phyloP scores from a whole-genome alignment of 1,140 invertebrate species.

The Agrilus planipennis region DNA sequence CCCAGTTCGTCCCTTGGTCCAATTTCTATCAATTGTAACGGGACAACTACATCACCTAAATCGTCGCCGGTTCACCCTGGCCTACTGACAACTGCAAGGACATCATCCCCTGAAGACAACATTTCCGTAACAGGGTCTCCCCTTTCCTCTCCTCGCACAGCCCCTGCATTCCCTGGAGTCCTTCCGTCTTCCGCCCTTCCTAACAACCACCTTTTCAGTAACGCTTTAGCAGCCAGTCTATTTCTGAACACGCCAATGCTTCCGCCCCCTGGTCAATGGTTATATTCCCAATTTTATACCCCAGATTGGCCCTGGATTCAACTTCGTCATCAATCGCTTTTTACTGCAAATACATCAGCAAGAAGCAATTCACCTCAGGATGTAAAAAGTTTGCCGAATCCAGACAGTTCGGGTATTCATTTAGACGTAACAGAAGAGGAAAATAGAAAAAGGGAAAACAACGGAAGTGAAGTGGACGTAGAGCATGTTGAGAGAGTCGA shows the following conservation, averaged over 20 bases:
- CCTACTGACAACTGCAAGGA: conserved; percentile 36
- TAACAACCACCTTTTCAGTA: conserved; percentile 43
- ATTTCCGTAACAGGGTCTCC: conserved; percentile 55
- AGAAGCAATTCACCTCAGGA: conserved; percentile 26
- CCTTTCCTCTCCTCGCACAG: conserved; percentile 40
- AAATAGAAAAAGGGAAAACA: conserved; percentile 4
- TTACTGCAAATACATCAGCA: conserved; percentile 33
- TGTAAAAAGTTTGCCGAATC: conserved; percentile 28
- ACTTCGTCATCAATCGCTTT: conserved; percentile 35
- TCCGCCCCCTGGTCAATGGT: conserved; percentile 59
- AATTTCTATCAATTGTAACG: conserved; percentile 33
- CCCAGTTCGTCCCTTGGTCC: conserved; percentile 30
- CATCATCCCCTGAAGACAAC: conserved; percentile 42
- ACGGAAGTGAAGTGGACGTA: conserved; percentile 9
- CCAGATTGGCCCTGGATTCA: conserved; percentile 50
- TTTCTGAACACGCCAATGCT: conserved; percentile 57
- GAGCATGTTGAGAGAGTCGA: conserved; percentile 15
- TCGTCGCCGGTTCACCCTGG: conserved; percentile 33
- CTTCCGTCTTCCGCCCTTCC: conserved; percentile 29
- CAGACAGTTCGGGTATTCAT: conserved; percentile 28
- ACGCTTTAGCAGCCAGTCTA: conserved; percentile 52
- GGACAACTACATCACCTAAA: conserved; percentile 53
- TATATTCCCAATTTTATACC: conserved; percentile 56
- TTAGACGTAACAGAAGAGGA: conserved; percentile 22
- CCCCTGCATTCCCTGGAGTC: conserved; percentile 33